A percentile compares a stretch with the other conserved stretches of the same genome.
Evolutionary conservation across 1,140 invertebrate species (phyloP).

Genomic region (Brachionus koreanus): DNA sequence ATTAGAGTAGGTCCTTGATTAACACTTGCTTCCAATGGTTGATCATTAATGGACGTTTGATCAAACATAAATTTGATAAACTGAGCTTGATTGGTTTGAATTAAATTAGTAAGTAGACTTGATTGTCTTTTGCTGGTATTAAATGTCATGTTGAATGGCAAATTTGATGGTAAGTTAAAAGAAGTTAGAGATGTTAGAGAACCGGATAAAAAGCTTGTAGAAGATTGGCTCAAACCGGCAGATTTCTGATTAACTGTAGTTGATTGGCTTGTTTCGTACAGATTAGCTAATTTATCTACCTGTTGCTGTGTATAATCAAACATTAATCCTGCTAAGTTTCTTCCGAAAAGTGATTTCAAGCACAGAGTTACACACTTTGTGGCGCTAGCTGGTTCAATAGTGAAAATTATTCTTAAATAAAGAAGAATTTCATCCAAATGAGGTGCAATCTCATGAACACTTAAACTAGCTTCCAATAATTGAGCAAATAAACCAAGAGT

Average conservation of each 20-base stretch:
- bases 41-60: slow-evolving; percentile 22
- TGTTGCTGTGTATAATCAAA: slow-evolving; percentile 34
- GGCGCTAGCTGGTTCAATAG: slow-evolving; percentile 67
- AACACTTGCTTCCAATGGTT: not conserved
- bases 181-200: slow-evolving; percentile 21
- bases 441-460: slow-evolving; percentile 67
- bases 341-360: slow-evolving; percentile 9
- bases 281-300: not conserved
- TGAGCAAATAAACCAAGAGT: slow-evolving; percentile 68
- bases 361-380: slow-evolving; percentile 66
- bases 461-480: slow-evolving; percentile 68
- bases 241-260: not conserved
- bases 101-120: not conserved
- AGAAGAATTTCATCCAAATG: slow-evolving; percentile 75
- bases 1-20: not conserved
- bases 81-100: not conserved
- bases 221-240: not conserved
- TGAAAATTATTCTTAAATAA: slow-evolving; percentile 71
- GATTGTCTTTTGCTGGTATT: not conserved
- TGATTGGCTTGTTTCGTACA: not conserved
- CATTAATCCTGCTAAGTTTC: slow-evolving; percentile 27
- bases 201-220: not conserved
- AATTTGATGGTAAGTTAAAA: not conserved
- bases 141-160: not conserved
- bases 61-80: slow-evolving; percentile 31